These are phyloP conservation scores for Phaenicophaeus curvirostris DNA, from an alignment of 2,797 vertebrate genomes.

Conservation along the genomic window DNA sequence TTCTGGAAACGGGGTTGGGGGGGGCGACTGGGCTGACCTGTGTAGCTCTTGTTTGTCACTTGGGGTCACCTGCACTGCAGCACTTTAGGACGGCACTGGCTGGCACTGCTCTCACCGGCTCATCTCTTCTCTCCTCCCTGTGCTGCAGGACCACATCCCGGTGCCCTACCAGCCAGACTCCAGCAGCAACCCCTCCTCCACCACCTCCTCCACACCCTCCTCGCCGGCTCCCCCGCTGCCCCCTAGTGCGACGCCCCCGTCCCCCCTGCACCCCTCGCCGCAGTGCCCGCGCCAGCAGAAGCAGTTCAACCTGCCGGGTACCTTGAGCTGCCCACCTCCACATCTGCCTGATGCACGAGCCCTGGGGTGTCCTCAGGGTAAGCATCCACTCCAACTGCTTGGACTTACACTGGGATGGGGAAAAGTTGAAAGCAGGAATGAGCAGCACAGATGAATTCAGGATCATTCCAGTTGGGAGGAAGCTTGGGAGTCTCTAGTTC, in stretches of 20 bases:
- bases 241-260: conserved; percentile 92
- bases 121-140: not conserved
- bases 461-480: not conserved
- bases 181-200: conserved; percentile 98
- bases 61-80: not conserved
- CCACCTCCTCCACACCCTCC: conserved; percentile 95
- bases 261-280: conserved; percentile 93
- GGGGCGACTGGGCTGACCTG: not conserved
- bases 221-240: conserved; percentile 94
- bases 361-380: not conserved
- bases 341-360: accelerated
- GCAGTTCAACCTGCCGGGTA: conserved; percentile 96
- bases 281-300: conserved; percentile 94
- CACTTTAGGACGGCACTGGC: accelerated
- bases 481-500: not conserved
- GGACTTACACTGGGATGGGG: accelerated
- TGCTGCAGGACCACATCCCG: conserved; percentile 91
- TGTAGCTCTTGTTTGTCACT: accelerated
- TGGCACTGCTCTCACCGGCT: accelerated
- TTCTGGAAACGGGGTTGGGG: accelerated
- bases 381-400: accelerated
- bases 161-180: conserved; percentile 98
- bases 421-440: not conserved
- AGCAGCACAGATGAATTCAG: not conserved
- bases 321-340: too few species aligned